Evolutionary conservation across 2,113 vertebrate species (phyloP).

Genomic region (Kryptolebias marmoratus): DNA sequence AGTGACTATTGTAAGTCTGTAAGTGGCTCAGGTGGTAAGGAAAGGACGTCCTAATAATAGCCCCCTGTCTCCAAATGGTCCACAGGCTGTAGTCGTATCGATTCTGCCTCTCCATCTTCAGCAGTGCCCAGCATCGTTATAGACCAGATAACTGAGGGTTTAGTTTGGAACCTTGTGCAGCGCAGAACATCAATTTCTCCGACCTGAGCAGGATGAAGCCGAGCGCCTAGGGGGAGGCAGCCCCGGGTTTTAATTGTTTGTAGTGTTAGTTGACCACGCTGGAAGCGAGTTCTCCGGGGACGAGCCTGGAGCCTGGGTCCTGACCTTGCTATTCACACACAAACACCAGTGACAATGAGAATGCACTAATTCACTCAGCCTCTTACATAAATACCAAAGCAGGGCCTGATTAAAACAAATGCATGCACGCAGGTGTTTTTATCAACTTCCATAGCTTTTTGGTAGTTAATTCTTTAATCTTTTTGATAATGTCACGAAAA

Average conservation of each 20-base stretch:
- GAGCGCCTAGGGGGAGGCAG: constrained; percentile 45
- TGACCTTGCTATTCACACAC: constrained; percentile 63
- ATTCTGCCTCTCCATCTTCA: constrained; percentile 67
- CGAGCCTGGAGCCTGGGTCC: constrained; percentile 65
- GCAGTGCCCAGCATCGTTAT: constrained; percentile 64
- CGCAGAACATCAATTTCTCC: constrained; percentile 50
- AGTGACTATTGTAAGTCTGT: constrained; percentile 59
- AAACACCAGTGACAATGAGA: constrained; percentile 57
- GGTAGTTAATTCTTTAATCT: too few species aligned
- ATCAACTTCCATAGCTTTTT: too few species aligned
- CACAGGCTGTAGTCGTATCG: constrained; percentile 75
- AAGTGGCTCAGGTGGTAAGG: constrained; percentile 75
- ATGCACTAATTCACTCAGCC: constrained; percentile 26
- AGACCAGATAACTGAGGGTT: constrained; percentile 51
- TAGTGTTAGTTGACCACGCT: constrained; percentile 73
- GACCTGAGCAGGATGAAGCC: constrained; percentile 56
- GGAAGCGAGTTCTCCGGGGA: constrained; percentile 67
- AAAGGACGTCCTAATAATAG: constrained; percentile 76
- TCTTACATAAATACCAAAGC: constrained; percentile 32
- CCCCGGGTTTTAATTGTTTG: constrained; percentile 74
- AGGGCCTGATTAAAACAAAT: constrained; percentile 22
- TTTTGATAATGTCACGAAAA: neutral
- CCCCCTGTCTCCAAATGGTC: constrained; percentile 73
- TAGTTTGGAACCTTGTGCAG: constrained; percentile 50
- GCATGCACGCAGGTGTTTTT: neutral